Percentiles rank a stretch among this genome's conserved stretches.
Evolutionary conservation across 2,888 invertebrate species (phyloP).

Genomic region (Drosophila pullipes): DNA sequence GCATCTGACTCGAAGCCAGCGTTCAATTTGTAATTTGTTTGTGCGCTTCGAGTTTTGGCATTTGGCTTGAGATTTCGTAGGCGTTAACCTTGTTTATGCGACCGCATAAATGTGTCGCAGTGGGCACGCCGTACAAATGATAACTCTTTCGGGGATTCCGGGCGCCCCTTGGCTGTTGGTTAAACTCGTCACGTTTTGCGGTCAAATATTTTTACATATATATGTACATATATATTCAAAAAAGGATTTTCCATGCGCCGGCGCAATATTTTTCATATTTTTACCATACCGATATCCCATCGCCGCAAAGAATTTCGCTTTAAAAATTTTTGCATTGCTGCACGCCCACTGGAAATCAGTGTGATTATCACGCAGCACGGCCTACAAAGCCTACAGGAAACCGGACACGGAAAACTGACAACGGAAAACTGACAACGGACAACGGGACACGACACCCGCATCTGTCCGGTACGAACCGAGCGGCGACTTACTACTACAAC

Average conservation of each 20-base stretch:
- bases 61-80: slow-evolving; percentile 63
- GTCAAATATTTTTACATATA: slow-evolving; percentile 60
- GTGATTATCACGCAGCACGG: slow-evolving; percentile 65
- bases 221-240: slow-evolving; percentile 42
- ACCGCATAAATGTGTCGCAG: slow-evolving; percentile 75
- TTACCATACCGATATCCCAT: slow-evolving; percentile 1
- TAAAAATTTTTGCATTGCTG: slow-evolving; percentile 38
- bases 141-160: slow-evolving; percentile 73
- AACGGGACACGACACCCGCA: slow-evolving; percentile 46
- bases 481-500: slow-evolving; percentile 79
- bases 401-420: slow-evolving; percentile 14
- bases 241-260: slow-evolving; percentile 75
- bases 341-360: slow-evolving; percentile 42
- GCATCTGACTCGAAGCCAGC: slow-evolving; percentile 50
- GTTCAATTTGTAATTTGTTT: slow-evolving; percentile 58
- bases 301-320: slow-evolving; percentile 22
- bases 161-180: slow-evolving; percentile 71
- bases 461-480: slow-evolving; percentile 57
- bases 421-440: slow-evolving; percentile 10
- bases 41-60: slow-evolving; percentile 20
- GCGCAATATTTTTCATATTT: slow-evolving; percentile 55
- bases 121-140: slow-evolving; percentile 31
- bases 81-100: slow-evolving; percentile 81
- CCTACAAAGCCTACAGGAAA: slow-evolving; percentile 52
- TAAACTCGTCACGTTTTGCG: slow-evolving; percentile 76